Evolutionary conservation across 2,113 vertebrate species (phyloP).

Genomic region (Suricata suricatta): DNA sequence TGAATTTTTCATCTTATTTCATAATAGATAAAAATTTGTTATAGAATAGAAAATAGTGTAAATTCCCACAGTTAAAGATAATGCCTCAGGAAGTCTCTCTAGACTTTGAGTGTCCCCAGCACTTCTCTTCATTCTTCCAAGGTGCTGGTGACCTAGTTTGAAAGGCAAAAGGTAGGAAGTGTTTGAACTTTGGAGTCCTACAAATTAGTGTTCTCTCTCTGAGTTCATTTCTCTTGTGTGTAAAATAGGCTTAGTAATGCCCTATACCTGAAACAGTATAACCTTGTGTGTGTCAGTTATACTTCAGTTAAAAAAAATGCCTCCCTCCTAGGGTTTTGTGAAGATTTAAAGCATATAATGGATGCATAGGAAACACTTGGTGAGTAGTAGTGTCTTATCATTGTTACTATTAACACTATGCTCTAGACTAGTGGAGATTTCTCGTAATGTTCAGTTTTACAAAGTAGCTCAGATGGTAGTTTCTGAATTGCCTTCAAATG

Average conservation of each 20-base stretch:
- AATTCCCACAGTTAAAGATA: neutral
- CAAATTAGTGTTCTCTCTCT: neutral
- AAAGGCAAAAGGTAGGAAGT: neutral
- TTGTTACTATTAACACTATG: neutral
- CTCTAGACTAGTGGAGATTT: neutral
- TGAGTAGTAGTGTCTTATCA: neutral
- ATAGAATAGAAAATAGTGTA: neutral
- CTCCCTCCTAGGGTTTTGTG: neutral
- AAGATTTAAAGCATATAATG: neutral
- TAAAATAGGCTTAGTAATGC: neutral
- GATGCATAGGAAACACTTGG: neutral
- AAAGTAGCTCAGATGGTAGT: neutral
- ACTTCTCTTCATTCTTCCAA: neutral
- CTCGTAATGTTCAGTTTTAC: neutral
- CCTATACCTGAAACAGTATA: neutral
- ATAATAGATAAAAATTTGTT: neutral
- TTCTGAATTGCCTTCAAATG: slow-evolving; percentile 33
- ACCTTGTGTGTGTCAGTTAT: neutral
- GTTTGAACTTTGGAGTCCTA: neutral
- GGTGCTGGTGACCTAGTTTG: neutral
- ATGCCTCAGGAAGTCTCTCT: neutral
- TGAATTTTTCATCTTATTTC: neutral
- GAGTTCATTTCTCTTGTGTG: neutral
- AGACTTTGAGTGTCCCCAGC: neutral
- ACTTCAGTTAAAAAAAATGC: neutral